Evolutionary conservation across 1,140 invertebrate species (phyloP), one percentile per base, ranked within the genome.

Genomic region (Arion vulgaris): DNA sequence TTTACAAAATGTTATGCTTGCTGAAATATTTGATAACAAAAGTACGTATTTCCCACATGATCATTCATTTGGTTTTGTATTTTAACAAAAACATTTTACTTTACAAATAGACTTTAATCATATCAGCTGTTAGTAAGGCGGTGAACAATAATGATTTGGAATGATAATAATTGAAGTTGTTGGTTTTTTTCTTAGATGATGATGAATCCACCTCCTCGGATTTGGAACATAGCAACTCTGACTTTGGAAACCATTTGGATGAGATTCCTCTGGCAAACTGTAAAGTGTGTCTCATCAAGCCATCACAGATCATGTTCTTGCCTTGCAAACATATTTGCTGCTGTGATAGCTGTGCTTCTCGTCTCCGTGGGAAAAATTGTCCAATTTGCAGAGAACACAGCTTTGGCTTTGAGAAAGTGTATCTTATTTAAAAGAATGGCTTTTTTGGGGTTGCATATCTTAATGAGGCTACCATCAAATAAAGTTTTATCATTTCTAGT

Each of bases 321-420:
- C 85, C 85, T 0, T 86, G 85, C 72, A 80, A 72, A 23, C 85
- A 86, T 62, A 32, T 86, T 17, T 82, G 82, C 62, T 86, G 85
- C 32, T 83, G 85, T 57, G 53, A 76, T 9, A 26, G 19, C 11
- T 86, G 85, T 81, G 85, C 85, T 41, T 66, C 80, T 0, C 62
- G 62, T n/a, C 80, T 86, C 11, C 17, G 71, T 53, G 81, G 77
- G 11, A 39, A 82, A 26, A 45, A 39, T 36, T 86, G 85, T 41
- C 85, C 85, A 0, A 81, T 86, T 41, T 86, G 85, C 51, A 69
- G 84, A 32, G 72, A 78, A 34, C 51, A 36, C 5, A 78, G 34
- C n/a, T 36, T 38, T n/a, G 53, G 51, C 13, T 78, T 66, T 62
- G 76, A 78, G 32, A 78, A 78, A 78, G 76, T 78, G 4, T 78